A percentile compares a stretch with the other conserved stretches of the same genome.
phyloP scores from a whole-genome alignment of 2,113 vertebrate genomes.

The Strix uralensis region DNA sequence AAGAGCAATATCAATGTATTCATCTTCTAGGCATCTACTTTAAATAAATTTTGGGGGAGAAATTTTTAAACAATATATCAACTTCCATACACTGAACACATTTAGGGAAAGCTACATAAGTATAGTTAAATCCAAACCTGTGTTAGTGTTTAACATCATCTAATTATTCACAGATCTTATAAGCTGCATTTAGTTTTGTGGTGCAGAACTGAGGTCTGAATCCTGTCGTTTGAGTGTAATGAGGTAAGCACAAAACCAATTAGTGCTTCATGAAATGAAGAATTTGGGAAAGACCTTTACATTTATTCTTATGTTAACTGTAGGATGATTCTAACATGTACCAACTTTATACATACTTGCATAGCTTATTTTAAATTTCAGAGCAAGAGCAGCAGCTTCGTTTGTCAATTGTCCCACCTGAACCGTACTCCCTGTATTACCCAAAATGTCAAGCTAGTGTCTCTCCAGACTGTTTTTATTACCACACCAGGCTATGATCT shows the following conservation, averaged over 20 bases:
- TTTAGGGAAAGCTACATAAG: background rate
- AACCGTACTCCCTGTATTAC: background rate
- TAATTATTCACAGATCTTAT: background rate
- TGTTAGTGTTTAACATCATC: background rate
- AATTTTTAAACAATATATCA: background rate
- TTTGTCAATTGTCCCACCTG: conserved; percentile 8
- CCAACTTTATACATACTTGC: background rate
- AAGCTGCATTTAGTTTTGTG: background rate
- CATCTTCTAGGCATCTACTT: background rate
- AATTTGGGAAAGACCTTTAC: background rate
- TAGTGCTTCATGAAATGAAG: background rate
- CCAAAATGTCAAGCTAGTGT: conserved; percentile 12
- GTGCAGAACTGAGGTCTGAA: background rate
- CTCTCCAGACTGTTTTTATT: conserved; percentile 15
- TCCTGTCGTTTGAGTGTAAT: background rate
- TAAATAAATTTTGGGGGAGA: accelerated
- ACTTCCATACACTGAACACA: background rate
- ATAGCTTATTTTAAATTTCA: background rate
- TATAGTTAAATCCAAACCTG: background rate
- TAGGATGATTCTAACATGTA: background rate
- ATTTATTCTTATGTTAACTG: background rate
- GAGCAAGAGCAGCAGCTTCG: background rate
- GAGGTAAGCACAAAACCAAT: background rate
- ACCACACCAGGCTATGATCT: background rate
- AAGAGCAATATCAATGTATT: background rate